phyloP scores from a whole-genome alignment of 2,797 vertebrate species.

The Loriculus beryllinus region DNA sequence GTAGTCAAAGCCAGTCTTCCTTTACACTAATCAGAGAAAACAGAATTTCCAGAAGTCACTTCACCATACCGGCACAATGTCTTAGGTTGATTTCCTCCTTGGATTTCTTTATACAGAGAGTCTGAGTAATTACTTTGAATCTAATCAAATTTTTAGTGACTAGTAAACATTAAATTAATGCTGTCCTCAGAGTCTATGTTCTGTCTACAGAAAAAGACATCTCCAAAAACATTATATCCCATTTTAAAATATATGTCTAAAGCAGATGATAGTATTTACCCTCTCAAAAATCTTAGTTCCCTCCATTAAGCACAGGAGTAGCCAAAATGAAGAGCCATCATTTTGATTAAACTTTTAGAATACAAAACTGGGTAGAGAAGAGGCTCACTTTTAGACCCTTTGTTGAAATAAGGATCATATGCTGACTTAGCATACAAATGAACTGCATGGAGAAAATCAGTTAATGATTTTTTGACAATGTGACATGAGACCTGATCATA shows the following conservation, averaged over 20 bases:
- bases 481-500: background rate
- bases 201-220: background rate
- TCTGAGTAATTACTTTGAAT: background rate
- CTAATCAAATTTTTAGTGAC: background rate
- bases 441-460: background rate
- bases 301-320: background rate
- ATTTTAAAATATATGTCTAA: background rate
- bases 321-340: background rate
- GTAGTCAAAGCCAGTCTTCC: background rate
- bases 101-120: background rate
- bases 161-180: background rate
- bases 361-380: background rate
- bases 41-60: background rate
- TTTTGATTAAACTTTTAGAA: background rate
- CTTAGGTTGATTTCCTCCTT: background rate
- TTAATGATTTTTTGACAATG: background rate
- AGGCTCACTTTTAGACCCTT: accelerated
- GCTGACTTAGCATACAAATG: background rate
- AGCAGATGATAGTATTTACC: background rate
- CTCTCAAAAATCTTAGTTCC: background rate
- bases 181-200: background rate
- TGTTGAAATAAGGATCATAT: background rate
- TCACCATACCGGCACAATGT: background rate
- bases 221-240: background rate
- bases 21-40: background rate